A percentile compares a stretch with the other conserved stretches of the same genome.
These are phyloP conservation scores for Picus viridis DNA, from an alignment of 2,797 vertebrate genomes.

Conservation along the genomic window DNA sequence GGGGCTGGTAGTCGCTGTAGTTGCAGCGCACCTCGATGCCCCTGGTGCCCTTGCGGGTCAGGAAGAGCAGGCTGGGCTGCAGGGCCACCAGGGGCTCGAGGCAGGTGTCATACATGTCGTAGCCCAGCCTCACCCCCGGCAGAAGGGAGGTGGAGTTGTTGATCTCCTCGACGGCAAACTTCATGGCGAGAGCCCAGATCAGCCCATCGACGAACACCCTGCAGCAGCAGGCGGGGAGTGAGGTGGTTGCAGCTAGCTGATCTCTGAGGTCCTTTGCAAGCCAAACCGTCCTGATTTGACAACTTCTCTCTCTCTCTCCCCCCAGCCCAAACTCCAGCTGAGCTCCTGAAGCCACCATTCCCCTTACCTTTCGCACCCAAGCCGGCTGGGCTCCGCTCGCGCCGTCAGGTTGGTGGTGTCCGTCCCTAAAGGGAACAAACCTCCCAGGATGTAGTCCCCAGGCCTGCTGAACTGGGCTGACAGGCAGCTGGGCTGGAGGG, in stretches of 20 bases:
- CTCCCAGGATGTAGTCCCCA: conserved; percentile 76
- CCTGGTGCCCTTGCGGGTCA: background rate
- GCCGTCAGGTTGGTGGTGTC: background rate
- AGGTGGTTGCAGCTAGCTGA: too few relatives aligned
- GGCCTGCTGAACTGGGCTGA: conserved; percentile 56
- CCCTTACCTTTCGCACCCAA: conserved; percentile 66
- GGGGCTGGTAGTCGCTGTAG: conserved; percentile 85
- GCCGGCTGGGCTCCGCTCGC: background rate
- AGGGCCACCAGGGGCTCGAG: conserved; percentile 51
- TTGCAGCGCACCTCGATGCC: conserved; percentile 29
- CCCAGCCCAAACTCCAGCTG: too few relatives aligned
- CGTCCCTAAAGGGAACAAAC: conserved; percentile 73
- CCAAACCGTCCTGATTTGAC: too few relatives aligned
- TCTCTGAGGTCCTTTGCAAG: too few relatives aligned
- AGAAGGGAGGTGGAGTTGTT: conserved; percentile 74
- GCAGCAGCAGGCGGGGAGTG: background rate
- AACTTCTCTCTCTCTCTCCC: too few relatives aligned
- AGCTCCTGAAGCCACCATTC: fast-evolving
- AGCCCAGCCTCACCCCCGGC: conserved; percentile 72
- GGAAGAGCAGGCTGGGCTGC: conserved; percentile 70
- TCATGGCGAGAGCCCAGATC: conserved; percentile 74
- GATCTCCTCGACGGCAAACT: conserved; percentile 78
- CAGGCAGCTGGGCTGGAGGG: conserved; percentile 24
- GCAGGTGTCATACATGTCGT: conserved; percentile 72
- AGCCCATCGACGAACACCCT: conserved; percentile 41